Percentiles rank a stretch among this genome's conserved stretches.
These are phyloP conservation scores for Neotragus moschatus DNA, from an alignment of 2,113 vertebrate genomes.

Conservation along the genomic window DNA sequence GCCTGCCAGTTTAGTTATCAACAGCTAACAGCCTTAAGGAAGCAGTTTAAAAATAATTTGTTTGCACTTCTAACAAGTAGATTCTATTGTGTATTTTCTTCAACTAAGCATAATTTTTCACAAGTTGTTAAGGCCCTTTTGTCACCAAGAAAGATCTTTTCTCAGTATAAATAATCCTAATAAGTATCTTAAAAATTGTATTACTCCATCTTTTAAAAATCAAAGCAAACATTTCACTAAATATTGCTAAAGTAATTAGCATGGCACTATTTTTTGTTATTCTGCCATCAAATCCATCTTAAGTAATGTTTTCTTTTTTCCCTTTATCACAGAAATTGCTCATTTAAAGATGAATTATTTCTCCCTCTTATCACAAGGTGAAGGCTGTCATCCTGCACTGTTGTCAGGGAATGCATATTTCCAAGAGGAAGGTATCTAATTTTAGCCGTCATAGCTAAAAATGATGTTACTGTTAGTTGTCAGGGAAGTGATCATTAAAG, in stretches of 20 bases:
- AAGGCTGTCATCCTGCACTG: slow-evolving; percentile 43
- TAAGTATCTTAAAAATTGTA: not conserved
- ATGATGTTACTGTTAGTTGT: slow-evolving; percentile 69
- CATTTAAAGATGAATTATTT: slow-evolving; percentile 62
- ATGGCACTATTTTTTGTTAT: not conserved
- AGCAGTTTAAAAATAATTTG: slow-evolving; percentile 54
- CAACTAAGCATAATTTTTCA: slow-evolving; percentile 41
- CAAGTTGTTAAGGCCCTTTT: slow-evolving; percentile 37
- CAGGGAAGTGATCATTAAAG: slow-evolving; percentile 70
- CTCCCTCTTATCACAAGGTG: slow-evolving; percentile 31
- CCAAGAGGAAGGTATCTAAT: slow-evolving; percentile 61
- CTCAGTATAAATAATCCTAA: not conserved
- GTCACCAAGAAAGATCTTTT: slow-evolving; percentile 22
- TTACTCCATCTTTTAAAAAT: slow-evolving; percentile 36
- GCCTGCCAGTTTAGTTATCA: slow-evolving; percentile 44
- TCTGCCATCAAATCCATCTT: not conserved
- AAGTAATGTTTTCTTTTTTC: not conserved
- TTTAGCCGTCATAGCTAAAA: slow-evolving; percentile 67
- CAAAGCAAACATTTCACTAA: slow-evolving; percentile 42
- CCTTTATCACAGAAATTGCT: slow-evolving; percentile 54
- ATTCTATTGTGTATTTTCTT: not conserved
- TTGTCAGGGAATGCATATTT: slow-evolving; percentile 53
- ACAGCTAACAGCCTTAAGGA: slow-evolving; percentile 43
- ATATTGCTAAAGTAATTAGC: slow-evolving; percentile 45
- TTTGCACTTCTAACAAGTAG: slow-evolving; percentile 43